Conservation (phyloP, 2,888 invertebrate species). For the Hedya salicella region DNA sequence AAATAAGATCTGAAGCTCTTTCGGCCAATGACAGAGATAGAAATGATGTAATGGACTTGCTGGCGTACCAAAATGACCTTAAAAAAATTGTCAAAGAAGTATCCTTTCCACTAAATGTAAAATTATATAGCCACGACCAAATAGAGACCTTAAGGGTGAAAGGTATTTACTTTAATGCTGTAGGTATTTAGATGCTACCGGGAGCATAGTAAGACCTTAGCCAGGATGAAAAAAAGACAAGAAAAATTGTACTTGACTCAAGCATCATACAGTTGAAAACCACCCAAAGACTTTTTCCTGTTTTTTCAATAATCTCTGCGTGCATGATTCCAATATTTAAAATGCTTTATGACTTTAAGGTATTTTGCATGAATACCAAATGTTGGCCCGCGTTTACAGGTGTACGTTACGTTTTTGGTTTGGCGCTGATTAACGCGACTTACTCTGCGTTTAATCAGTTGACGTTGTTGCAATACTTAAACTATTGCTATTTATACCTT, state of each 20-base stretch:
- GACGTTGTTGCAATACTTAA: slow-evolving; percentile 2
- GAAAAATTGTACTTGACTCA: neutral
- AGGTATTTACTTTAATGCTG: no score
- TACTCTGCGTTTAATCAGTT: neutral
- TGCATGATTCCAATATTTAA: slow-evolving; percentile 4
- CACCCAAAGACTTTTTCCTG: no score
- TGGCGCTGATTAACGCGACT: neutral
- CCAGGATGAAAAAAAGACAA: neutral
- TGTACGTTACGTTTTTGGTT: neutral
- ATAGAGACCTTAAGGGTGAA: neutral
- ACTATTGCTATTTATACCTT: slow-evolving; percentile 1
- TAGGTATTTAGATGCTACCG: neutral
- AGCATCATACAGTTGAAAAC: neutral
- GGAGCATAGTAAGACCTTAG: neutral
- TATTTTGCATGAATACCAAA: no score
- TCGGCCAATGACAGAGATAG: slow-evolving; percentile 2
- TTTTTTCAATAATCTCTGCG: neutral
- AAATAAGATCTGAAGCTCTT: slow-evolving; percentile 9
- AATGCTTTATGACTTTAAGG: neutral
- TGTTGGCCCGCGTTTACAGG: no score
- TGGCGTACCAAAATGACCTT: neutral
- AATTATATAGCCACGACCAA: neutral
- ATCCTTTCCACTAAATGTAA: slow-evolving; percentile 1
- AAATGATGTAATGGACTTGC: slow-evolving; percentile 16
- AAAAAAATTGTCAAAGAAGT: neutral